Evolutionary conservation across 2,797 vertebrate species (phyloP).

Genomic region (Myioborus melanocephalus): DNA sequence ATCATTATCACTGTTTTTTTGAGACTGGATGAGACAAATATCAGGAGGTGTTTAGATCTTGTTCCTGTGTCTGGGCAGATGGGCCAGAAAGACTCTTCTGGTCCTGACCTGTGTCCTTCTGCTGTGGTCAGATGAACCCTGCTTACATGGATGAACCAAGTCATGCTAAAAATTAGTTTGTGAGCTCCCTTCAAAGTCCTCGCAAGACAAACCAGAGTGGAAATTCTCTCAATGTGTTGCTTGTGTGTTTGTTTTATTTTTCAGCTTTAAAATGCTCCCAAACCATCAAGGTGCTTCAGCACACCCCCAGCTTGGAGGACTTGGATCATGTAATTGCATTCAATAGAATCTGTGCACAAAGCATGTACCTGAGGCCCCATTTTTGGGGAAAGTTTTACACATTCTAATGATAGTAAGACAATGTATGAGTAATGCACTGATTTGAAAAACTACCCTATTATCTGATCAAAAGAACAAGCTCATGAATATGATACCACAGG

Average conservation of each 20-base stretch:
- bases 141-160: neutral
- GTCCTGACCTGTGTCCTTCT: neutral
- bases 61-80: neutral
- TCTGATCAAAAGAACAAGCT: constrained; percentile 66
- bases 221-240: neutral
- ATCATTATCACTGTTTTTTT: neutral
- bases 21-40: neutral
- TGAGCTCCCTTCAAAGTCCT: neutral
- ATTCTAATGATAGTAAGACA: constrained; percentile 41
- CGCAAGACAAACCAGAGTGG: neutral
- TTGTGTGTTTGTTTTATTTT: neutral
- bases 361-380: constrained; percentile 4
- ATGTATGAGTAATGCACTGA: constrained; percentile 43
- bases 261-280: neutral
- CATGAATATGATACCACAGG: constrained; percentile 37
- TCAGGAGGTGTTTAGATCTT: neutral
- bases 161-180: neutral
- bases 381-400: constrained; percentile 18
- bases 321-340: neutral
- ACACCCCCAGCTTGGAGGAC: neutral
- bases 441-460: constrained; percentile 51
- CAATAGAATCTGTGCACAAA: neutral
- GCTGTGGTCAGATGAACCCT: neutral
- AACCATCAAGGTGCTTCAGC: neutral
- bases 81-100: neutral